Conservation (phyloP, 2,113 vertebrate genomes). For the Silurus meridionalis region DNA sequence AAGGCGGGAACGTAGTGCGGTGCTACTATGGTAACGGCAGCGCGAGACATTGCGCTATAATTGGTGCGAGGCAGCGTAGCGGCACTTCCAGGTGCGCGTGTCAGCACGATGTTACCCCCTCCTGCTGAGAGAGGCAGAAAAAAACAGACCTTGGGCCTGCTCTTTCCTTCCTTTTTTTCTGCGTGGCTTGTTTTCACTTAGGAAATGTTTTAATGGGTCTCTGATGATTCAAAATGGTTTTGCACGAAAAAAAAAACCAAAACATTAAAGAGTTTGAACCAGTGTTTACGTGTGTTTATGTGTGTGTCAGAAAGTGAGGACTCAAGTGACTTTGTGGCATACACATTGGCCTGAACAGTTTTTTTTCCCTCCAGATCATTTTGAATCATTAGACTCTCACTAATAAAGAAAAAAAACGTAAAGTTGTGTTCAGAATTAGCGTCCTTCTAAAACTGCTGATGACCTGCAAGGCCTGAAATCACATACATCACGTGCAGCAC, state of each 20-base stretch:
- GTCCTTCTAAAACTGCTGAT: slow-evolving; percentile 30
- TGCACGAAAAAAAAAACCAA: neutral
- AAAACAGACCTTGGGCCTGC: slow-evolving; percentile 44
- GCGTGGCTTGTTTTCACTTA: slow-evolving; percentile 24
- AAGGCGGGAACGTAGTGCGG: slow-evolving; percentile 52
- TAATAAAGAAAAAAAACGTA: neutral
- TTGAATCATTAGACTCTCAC: neutral
- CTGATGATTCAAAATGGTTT: slow-evolving; percentile 27
- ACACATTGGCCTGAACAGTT: neutral
- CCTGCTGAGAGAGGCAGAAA: slow-evolving; percentile 52
- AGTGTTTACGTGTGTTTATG: neutral
- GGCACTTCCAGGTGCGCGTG: slow-evolving; percentile 59
- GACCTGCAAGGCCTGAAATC: slow-evolving; percentile 34
- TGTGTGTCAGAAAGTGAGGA: slow-evolving; percentile 3
- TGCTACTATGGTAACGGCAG: slow-evolving; percentile 60
- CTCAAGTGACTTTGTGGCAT: slow-evolving; percentile 11
- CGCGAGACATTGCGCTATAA: slow-evolving; percentile 59
- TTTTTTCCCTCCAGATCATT: neutral
- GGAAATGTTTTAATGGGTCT: slow-evolving; percentile 24
- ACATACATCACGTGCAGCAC: slow-evolving; percentile 45
- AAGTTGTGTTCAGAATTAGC: neutral
- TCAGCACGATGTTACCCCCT: slow-evolving; percentile 56
- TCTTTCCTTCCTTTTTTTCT: slow-evolving; percentile 9
- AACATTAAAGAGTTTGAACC: neutral
- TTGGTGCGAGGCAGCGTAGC: slow-evolving; percentile 59